These are phyloP conservation scores for Acrocephalus scirpaceus DNA, from an alignment of 2,797 vertebrate species.

Conservation along the genomic window DNA sequence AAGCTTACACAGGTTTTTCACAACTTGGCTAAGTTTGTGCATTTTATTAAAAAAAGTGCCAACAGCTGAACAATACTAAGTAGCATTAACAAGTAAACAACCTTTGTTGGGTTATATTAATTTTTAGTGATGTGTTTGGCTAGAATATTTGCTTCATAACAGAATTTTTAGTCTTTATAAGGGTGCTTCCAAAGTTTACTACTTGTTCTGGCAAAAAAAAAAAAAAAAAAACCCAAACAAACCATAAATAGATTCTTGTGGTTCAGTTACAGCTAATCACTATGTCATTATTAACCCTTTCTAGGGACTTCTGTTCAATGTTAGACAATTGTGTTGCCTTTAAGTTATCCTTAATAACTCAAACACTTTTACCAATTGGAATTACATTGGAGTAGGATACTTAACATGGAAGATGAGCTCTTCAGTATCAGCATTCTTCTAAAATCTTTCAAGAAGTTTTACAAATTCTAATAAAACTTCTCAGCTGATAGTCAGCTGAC, in stretches of 20 bases:
- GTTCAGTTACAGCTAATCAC: background rate
- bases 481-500: background rate
- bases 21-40: background rate
- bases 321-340: background rate
- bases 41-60: background rate
- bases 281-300: background rate
- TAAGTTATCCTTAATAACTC: background rate
- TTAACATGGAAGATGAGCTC: background rate
- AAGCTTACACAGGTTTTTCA: background rate
- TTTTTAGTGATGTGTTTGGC: background rate
- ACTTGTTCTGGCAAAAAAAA: background rate
- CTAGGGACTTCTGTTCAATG: background rate
- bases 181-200: background rate
- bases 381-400: background rate
- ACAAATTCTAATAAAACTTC: background rate
- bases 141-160: background rate
- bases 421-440: background rate
- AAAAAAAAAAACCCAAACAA: background rate
- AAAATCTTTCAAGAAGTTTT: background rate
- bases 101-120: background rate
- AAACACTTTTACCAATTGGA: background rate
- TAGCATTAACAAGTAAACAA: background rate
- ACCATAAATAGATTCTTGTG: background rate
- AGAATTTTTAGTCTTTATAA: background rate
- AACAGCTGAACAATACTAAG: background rate